Percentiles rank a stretch among this genome's conserved stretches.
These are phyloP conservation scores for Eristalinus sepulchralis DNA, from an alignment of 2,888 invertebrate genomes.

Conservation along the genomic window DNA sequence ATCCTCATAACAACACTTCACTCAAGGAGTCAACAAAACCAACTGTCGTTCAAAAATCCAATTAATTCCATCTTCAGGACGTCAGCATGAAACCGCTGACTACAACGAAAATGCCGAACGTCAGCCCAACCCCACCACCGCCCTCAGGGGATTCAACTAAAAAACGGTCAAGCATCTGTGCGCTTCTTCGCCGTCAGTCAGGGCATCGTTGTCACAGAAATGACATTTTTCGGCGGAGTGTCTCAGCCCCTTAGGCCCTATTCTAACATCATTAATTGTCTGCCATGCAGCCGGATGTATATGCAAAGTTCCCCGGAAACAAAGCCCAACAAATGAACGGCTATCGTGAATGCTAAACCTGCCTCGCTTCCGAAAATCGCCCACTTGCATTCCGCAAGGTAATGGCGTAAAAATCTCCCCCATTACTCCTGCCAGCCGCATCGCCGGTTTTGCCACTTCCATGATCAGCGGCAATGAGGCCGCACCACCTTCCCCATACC, in stretches of 20 bases:
- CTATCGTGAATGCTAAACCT: slow-evolving; percentile 1
- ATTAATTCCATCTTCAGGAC: slow-evolving; percentile 36
- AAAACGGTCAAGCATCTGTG: slow-evolving; percentile 20
- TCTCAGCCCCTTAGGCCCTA: background rate
- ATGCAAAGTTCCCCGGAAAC: background rate
- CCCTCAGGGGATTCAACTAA: slow-evolving; percentile 34
- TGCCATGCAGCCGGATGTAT: slow-evolving; percentile 24
- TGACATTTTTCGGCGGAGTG: slow-evolving; percentile 35
- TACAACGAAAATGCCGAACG: slow-evolving; percentile 27
- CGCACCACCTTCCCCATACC: background rate
- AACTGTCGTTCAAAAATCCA: slow-evolving; percentile 49
- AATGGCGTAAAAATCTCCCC: slow-evolving; percentile 45
- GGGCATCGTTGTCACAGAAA: slow-evolving; percentile 7
- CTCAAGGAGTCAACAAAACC: background rate
- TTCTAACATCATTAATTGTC: slow-evolving; percentile 55
- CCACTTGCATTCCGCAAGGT: slow-evolving; percentile 40
- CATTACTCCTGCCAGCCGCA: slow-evolving; percentile 7
- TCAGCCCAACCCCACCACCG: background rate
- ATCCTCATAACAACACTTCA: background rate
- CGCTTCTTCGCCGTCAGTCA: background rate
- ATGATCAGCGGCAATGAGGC: slow-evolving; percentile 30
- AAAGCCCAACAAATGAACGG: background rate
- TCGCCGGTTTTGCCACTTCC: background rate
- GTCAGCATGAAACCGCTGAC: slow-evolving; percentile 1
- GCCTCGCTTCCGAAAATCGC: slow-evolving; percentile 11